A percentile compares a stretch with the other conserved stretches of the same genome.
phyloP scores from a whole-genome alignment of 2,888 invertebrate genomes.

The Apamea sordens region DNA sequence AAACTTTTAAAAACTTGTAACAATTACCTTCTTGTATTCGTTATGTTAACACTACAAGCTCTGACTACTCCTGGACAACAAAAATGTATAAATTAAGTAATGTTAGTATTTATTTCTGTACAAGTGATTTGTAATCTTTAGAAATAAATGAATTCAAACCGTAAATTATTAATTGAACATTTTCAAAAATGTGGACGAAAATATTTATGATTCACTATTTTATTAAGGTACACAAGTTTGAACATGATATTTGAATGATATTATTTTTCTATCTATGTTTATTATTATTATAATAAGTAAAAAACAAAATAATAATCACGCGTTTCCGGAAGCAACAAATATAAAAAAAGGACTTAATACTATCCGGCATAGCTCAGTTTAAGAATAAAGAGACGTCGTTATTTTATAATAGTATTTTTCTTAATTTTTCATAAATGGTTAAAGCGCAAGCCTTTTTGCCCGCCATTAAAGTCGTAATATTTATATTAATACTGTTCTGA shows the following conservation, averaged over 20 bases:
- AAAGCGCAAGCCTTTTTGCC: constrained; percentile 79
- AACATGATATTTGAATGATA: constrained; percentile 62
- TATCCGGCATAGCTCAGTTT: constrained; percentile 88
- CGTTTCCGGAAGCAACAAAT: constrained; percentile 78
- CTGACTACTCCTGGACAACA: too few relatives aligned
- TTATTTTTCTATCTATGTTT: constrained; percentile 62
- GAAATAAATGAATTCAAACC: too few relatives aligned
- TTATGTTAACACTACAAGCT: too few relatives aligned
- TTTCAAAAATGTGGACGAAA: constrained; percentile 36
- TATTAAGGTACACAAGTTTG: constrained; percentile 62
- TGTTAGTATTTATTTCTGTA: too few relatives aligned
- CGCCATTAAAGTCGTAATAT: constrained; percentile 69
- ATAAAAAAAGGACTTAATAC: constrained; percentile 72
- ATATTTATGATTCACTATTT: constrained; percentile 49
- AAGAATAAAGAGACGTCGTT: constrained; percentile 85
- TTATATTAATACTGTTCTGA: constrained; percentile 71
- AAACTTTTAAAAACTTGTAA: too few relatives aligned
- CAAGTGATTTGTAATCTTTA: too few relatives aligned
- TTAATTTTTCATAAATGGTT: constrained; percentile 66
- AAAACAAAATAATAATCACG: constrained; percentile 67
- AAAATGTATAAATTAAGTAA: too few relatives aligned
- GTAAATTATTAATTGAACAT: constrained; percentile 11
- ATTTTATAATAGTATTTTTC: constrained; percentile 66
- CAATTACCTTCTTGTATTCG: too few relatives aligned
- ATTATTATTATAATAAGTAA: constrained; percentile 65